These are phyloP conservation scores for Drosophila sordidapex DNA, from an alignment of 2,888 invertebrate genomes.

Conservation along the genomic window DNA sequence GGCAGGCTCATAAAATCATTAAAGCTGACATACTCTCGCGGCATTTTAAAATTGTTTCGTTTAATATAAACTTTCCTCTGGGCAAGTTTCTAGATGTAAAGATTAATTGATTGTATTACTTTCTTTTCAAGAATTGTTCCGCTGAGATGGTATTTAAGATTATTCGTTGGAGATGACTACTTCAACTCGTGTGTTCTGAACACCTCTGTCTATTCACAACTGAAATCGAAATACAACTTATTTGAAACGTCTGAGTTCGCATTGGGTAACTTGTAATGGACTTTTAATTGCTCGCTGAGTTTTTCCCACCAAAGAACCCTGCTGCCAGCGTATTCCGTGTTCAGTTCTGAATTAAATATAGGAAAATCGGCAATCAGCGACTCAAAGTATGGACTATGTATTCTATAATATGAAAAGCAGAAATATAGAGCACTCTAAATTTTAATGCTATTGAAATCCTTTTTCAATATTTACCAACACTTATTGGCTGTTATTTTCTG, in stretches of 20 bases:
- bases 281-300: conserved; percentile 40
- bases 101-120: background rate
- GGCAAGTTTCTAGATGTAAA: background rate
- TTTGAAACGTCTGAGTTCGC: background rate
- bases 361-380: background rate
- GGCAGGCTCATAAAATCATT: conserved; percentile 50
- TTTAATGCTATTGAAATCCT: background rate
- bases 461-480: background rate
- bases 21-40: background rate
- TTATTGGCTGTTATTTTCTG: background rate
- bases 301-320: conserved; percentile 6
- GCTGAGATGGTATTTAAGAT: background rate
- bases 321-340: background rate
- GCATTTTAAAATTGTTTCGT: background rate
- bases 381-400: background rate
- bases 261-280: conserved; percentile 29
- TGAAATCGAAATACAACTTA: conserved; percentile 24
- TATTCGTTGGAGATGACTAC: no score
- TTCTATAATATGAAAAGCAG: background rate
- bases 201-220: conserved; percentile 25
- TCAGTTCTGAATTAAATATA: background rate
- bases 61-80: background rate
- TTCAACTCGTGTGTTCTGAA: background rate
- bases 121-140: background rate
- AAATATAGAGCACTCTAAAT: background rate